Conservation (phyloP, 2,113 vertebrate genomes). For the Cyanistes caeruleus region DNA sequence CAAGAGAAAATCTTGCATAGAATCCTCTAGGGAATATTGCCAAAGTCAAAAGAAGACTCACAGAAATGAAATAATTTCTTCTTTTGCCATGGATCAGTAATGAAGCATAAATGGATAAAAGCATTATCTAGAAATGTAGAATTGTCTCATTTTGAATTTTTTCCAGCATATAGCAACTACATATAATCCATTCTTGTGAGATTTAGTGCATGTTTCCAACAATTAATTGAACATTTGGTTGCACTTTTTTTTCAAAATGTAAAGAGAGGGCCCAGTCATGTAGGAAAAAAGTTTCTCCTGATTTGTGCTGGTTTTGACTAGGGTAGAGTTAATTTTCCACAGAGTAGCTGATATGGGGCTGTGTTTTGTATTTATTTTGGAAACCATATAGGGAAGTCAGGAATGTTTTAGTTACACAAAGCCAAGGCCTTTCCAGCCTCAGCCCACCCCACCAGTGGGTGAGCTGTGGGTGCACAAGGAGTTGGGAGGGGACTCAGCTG, state of each 20-base stretch:
- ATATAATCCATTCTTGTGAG: background rate
- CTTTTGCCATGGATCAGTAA: background rate
- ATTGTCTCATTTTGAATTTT: background rate
- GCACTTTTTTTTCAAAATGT: background rate
- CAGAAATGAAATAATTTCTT: background rate
- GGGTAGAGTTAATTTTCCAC: background rate
- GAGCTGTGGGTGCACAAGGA: no score
- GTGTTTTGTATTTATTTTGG: background rate
- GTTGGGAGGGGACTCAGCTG: background rate
- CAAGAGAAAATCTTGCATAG: background rate
- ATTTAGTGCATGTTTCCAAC: background rate
- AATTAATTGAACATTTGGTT: background rate
- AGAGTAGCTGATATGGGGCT: background rate
- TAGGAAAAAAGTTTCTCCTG: fast-evolving
- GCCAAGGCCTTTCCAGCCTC: background rate
- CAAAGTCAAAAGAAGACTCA: background rate
- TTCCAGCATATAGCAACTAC: background rate
- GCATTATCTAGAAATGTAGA: background rate
- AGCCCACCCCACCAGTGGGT: fast-evolving
- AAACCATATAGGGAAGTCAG: background rate
- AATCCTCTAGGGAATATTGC: background rate
- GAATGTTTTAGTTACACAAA: no score
- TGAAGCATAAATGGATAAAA: background rate
- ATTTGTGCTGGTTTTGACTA: background rate
- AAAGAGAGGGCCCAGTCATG: background rate